phyloP scores from a whole-genome alignment of 2,888 invertebrate genomes.

The Drosophila subsilvestris region DNA sequence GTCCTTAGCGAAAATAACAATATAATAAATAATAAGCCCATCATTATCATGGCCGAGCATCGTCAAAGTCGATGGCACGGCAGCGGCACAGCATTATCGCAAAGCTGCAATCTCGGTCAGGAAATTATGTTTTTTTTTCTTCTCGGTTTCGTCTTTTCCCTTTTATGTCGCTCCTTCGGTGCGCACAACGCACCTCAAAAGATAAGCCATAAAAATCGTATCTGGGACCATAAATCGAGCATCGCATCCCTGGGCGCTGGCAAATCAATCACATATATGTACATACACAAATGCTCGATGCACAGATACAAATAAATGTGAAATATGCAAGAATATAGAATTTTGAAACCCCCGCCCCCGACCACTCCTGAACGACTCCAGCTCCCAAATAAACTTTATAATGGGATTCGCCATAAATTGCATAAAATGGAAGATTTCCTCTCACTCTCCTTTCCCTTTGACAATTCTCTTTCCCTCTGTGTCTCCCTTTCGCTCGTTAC shows the following conservation, averaged over 20 bases:
- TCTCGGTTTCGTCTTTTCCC: conserved; percentile 52
- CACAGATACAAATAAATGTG: conserved; percentile 41
- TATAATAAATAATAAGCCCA: conserved; percentile 77
- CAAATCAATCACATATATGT: conserved; percentile 69
- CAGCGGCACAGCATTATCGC: conserved; percentile 51
- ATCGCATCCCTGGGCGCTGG: conserved; percentile 41
- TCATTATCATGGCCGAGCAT: conserved; percentile 66
- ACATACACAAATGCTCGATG: neutral
- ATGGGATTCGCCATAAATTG: conserved; percentile 21
- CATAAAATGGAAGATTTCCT: conserved; percentile 8
- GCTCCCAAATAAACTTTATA: conserved; percentile 14
- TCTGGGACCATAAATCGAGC: conserved; percentile 70
- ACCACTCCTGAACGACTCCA: neutral
- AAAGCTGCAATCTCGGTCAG: conserved; percentile 70
- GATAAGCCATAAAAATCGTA: conserved; percentile 76
- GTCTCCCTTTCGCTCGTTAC: neutral
- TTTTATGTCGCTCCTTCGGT: conserved; percentile 27
- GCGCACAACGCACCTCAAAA: conserved; percentile 45
- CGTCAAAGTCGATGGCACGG: conserved; percentile 24
- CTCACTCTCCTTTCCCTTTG: neutral
- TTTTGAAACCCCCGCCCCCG: neutral
- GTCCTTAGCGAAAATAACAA: conserved; percentile 43
- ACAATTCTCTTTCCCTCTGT: neutral
- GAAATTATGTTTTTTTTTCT: conserved; percentile 81
- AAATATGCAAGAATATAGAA: conserved; percentile 58